Evolutionary conservation across 1,140 invertebrate genomes (phyloP), one percentile per base, ranked within the genome.

Genomic region (Drosophila pseudoobscura): DNA sequence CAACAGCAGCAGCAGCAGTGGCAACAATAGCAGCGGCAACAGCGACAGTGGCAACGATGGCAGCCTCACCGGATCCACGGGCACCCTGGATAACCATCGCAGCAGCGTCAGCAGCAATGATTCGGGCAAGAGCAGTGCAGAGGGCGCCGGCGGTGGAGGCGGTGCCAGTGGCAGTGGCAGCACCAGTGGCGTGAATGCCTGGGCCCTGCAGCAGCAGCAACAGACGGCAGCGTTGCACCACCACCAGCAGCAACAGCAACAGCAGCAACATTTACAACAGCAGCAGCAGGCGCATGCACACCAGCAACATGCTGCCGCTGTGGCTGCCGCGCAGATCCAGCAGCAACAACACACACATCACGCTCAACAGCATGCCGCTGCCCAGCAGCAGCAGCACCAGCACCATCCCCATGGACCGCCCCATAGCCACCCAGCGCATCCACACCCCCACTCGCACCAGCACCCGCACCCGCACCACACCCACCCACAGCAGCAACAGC

Each of bases 81-180:
- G 62, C n/a, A 53, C 51, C 31, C 54, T 82, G 75, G 82, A 90
- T 51, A 90, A 88, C 29, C 80, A 87, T 65, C 79, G 87, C 20
- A 90, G 76, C 65, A 90, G 89, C 58, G 80, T 89, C 0, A 90
- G 89, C 63, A 90, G 89, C 75, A 90, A 79, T 63, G 89, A 90
- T 53, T 90, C 89, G 2, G 74, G 78, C 29, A 90, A 90, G 24
- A 90, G 89, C 29, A 71, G 62, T 15, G 22, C 58, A 15, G 64
- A 47, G n/a, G 68, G 54, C 7, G 56, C 35, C 1, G 52, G 45
- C 7, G 29, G 29, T 47, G 58, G 49, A 13, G 51, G 49, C 55
- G 63, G 52, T 22, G 47, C 45, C 11, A 43, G 20, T 29, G 56
- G 46, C 64, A 39, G 20, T 29, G 56, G 49, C 64, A 39, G 7